Percentiles rank a stretch among this genome's conserved stretches.
These are phyloP conservation scores for Gymnogyps californianus DNA, from an alignment of 2,113 vertebrate species.

Conservation along the genomic window DNA sequence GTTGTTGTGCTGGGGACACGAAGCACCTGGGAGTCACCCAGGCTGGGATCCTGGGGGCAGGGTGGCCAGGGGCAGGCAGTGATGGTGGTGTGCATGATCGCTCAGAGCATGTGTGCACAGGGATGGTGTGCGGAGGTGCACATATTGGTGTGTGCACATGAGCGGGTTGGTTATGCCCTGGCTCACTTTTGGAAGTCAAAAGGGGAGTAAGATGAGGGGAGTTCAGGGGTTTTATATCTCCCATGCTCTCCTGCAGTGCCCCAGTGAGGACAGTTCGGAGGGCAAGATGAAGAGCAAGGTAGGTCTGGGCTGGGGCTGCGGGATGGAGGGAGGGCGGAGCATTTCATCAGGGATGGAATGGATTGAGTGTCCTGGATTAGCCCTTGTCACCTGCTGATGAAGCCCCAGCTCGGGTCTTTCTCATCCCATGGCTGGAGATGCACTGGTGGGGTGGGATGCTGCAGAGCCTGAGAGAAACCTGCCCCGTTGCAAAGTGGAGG, in stretches of 20 bases:
- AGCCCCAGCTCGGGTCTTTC: fast-evolving
- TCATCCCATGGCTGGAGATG: background rate
- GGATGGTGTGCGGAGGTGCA: background rate
- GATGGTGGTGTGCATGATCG: background rate
- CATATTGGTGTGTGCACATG: fast-evolving
- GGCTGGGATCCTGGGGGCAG: background rate
- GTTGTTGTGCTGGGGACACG: background rate
- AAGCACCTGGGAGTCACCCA: background rate
- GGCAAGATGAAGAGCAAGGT: constrained; percentile 2
- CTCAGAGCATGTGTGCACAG: fast-evolving
- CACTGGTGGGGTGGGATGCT: background rate
- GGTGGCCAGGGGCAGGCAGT: background rate
- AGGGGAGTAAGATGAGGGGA: background rate
- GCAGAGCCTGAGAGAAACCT: background rate
- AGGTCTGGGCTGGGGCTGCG: background rate
- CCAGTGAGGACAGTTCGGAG: background rate
- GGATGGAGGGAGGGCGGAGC: background rate
- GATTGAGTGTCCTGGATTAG: background rate
- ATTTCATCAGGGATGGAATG: background rate
- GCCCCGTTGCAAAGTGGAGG: background rate
- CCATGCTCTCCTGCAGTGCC: constrained; percentile 32
- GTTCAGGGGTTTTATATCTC: background rate
- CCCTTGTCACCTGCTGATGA: background rate
- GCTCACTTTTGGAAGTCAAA: background rate
- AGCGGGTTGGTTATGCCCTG: background rate